phyloP scores from a whole-genome alignment of 2,113 vertebrate genomes.

The Catharus minimus region DNA sequence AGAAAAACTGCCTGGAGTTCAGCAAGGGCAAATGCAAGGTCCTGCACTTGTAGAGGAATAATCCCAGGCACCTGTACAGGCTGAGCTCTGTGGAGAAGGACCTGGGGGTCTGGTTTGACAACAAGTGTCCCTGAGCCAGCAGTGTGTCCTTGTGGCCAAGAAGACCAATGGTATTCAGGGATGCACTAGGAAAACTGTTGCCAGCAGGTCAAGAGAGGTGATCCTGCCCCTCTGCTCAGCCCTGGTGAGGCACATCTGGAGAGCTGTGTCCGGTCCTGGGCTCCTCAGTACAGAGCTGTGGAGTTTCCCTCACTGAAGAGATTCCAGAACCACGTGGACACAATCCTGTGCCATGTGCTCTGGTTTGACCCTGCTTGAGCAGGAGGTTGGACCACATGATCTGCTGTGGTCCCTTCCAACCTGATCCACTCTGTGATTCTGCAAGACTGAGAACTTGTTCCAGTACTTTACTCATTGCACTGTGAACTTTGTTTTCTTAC shows the following conservation, averaged over 20 bases:
- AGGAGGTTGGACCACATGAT: not conserved
- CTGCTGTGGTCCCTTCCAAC: not conserved
- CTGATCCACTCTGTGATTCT: not conserved
- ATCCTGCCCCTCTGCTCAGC: not conserved
- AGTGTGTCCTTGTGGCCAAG: not conserved
- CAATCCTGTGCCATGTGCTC: not conserved
- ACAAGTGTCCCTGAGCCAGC: not conserved
- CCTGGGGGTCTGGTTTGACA: not conserved
- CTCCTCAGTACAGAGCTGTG: not conserved
- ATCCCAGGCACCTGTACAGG: not conserved
- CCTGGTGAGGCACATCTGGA: not conserved
- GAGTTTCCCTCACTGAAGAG: not conserved
- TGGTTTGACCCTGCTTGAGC: not conserved
- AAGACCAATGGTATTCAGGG: not conserved
- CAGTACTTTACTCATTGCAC: not conserved
- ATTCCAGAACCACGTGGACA: not conserved
- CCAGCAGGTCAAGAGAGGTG: accelerated
- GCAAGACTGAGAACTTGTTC: not conserved
- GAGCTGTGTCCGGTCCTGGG: not conserved
- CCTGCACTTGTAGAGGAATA: not conserved
- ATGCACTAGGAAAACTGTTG: not conserved
- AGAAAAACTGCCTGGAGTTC: not conserved
- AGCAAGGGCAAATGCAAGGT: not conserved
- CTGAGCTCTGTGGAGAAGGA: not conserved
- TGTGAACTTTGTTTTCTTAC: not conserved